Evolutionary conservation across 1,140 invertebrate genomes (phyloP).

Genomic region (Bombus terrestris): DNA sequence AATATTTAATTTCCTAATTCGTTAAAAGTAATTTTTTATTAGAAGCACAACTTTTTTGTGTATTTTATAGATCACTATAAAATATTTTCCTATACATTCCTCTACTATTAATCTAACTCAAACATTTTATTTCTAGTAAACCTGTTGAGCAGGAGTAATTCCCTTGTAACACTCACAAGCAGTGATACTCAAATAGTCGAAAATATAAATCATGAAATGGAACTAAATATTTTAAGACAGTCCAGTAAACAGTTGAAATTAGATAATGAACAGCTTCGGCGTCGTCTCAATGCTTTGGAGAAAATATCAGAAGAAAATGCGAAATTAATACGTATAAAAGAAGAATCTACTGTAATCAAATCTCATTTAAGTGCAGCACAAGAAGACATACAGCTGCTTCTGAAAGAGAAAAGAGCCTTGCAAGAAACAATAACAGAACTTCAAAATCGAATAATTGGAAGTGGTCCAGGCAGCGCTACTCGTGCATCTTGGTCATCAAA

Average conservation of each 20-base stretch:
- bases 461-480: conserved; percentile 75
- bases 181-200: conserved; percentile 59
- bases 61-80: conserved; percentile 16
- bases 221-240: conserved; percentile 82
- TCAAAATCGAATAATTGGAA: conserved; percentile 83
- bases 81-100: background rate
- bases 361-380: conserved; percentile 86
- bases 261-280: conserved; percentile 86
- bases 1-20: background rate
- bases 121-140: conserved; percentile 66
- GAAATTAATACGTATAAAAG: conserved; percentile 84
- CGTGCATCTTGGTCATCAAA: conserved; percentile 83
- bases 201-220: conserved; percentile 77
- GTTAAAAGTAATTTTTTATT: conserved; percentile 11
- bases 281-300: conserved; percentile 85
- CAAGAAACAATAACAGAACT: conserved; percentile 86
- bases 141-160: conserved; percentile 48
- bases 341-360: conserved; percentile 85
- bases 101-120: conserved; percentile 17
- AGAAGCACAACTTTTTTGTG: conserved; percentile 34
- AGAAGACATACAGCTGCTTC: conserved; percentile 86
- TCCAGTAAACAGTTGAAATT: conserved; percentile 83
- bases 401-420: conserved; percentile 89
- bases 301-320: conserved; percentile 86
- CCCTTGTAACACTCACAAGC: conserved; percentile 49